A percentile compares a stretch with the other conserved stretches of the same genome.
These are phyloP conservation scores for Piprites chloris DNA, from an alignment of 2,113 vertebrate species.

Conservation along the genomic window DNA sequence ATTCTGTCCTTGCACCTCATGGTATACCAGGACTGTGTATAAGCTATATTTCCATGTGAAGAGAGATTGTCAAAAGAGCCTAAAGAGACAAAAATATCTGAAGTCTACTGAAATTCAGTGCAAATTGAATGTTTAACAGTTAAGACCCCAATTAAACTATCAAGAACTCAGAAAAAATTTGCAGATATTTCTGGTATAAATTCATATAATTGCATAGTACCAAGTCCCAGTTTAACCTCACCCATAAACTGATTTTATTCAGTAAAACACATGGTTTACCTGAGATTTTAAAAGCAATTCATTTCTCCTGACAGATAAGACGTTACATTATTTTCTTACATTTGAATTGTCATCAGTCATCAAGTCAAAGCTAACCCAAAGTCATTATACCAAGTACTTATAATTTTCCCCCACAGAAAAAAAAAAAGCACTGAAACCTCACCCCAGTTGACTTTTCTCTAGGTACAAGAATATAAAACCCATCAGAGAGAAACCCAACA, in stretches of 20 bases:
- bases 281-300: constrained; percentile 1
- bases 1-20: neutral
- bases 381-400: neutral
- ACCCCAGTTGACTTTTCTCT: neutral
- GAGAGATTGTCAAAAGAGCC: neutral
- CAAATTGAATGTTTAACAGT: neutral
- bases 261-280: constrained; percentile 7
- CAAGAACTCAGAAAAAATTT: neutral
- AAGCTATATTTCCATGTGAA: neutral
- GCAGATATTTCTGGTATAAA: neutral
- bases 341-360: constrained; percentile 28
- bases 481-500: neutral
- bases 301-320: neutral
- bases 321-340: constrained; percentile 4
- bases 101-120: neutral
- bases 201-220: neutral
- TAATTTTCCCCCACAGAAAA: neutral
- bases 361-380: constrained; percentile 1
- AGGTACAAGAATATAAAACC: neutral
- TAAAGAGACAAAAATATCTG: neutral
- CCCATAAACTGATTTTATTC: neutral
- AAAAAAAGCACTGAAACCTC: neutral
- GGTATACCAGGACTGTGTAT: neutral
- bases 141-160: neutral
- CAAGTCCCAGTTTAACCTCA: neutral